Conservation (phyloP, 2,888 invertebrate species). For the Aplocera efformata region DNA sequence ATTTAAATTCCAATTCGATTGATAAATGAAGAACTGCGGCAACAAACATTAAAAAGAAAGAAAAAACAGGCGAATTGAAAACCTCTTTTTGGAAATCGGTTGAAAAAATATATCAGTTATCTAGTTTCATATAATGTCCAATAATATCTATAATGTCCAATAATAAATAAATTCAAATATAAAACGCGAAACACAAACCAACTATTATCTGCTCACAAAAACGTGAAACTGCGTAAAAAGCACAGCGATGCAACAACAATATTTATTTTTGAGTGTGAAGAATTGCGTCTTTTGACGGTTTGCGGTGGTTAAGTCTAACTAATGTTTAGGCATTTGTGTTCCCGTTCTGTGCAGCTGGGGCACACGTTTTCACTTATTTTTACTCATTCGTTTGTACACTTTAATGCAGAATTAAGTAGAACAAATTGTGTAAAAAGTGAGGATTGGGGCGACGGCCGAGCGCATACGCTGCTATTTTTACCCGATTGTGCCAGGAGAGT, state of each 20-base stretch:
- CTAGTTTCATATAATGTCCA: too few relatives aligned
- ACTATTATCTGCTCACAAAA: slow-evolving; percentile 13
- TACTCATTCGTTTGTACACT: slow-evolving; percentile 31
- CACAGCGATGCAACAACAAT: slow-evolving; percentile 55
- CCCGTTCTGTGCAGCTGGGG: slow-evolving; percentile 54
- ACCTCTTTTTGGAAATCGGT: too few relatives aligned
- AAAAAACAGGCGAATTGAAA: too few relatives aligned
- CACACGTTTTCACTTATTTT: slow-evolving; percentile 47
- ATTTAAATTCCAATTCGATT: too few relatives aligned
- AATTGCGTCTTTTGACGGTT: slow-evolving; percentile 69
- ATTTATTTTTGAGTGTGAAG: slow-evolving; percentile 76
- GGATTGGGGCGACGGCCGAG: not conserved
- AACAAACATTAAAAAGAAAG: too few relatives aligned
- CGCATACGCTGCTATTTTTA: slow-evolving; percentile 3
- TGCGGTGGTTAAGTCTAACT: slow-evolving; percentile 71
- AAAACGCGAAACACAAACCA: too few relatives aligned
- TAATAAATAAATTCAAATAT: too few relatives aligned
- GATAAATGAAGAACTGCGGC: too few relatives aligned
- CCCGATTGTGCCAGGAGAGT: not conserved
- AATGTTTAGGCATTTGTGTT: slow-evolving; percentile 70
- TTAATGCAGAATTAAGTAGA: slow-evolving; percentile 42
- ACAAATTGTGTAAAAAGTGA: slow-evolving; percentile 40
- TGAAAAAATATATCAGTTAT: too few relatives aligned
- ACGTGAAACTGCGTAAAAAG: slow-evolving; percentile 39
- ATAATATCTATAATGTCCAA: too few relatives aligned